Evolutionary conservation across 1,140 invertebrate genomes (phyloP), one percentile per base, ranked within the genome.

Genomic region (Drosophila parvula): DNA sequence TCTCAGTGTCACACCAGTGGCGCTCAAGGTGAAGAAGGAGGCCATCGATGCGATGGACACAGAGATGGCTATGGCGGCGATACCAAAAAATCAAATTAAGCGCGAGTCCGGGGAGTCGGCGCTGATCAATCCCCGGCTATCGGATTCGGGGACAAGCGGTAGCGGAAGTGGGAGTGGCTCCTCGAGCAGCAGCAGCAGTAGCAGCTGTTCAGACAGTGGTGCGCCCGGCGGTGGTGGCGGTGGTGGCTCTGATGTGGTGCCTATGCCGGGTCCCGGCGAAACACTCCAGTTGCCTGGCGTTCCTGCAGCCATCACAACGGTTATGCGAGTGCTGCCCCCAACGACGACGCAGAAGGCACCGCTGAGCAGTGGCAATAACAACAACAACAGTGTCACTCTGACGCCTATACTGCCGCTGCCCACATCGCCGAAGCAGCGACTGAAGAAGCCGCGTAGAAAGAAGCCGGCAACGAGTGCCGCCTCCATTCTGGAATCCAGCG

Each of bases 261-360:
- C 85, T 0, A 53, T 85, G 57, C 81, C 75, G 0, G 81, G 85
- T 5, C 85, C 78, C 0, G 84, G 80, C 3, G 79, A 84, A 40
- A 91, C 74, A 0, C 34, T 90, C 12, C 89, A 90, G 55, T 67
- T 91, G 14, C 90, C 81, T 5, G 88, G 90, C 8, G 88, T 90
- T n/a, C 90, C 90, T 0, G 90, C 90, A 3, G 81, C 74, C 4
- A 91, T 91, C 2, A 91, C 89, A 5, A 81, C 69, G 8, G 75
- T 91, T 22, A 47, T 48, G 62, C 68, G 85, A 4, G 60, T 90
- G 16, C 78, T 77, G 10, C 43, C 65, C 7, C 38, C 22, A 22
- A 22, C 22, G 22, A 22, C 57, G 32, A 45, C 70, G 50, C 88
- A 80, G 14, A 90, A 86, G 53, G 62, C 45, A 8, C 76, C 61